Base-by-base conservation (phyloP, 2,797 vertebrate species). In the Oreonectes daqikongensis region DNA sequence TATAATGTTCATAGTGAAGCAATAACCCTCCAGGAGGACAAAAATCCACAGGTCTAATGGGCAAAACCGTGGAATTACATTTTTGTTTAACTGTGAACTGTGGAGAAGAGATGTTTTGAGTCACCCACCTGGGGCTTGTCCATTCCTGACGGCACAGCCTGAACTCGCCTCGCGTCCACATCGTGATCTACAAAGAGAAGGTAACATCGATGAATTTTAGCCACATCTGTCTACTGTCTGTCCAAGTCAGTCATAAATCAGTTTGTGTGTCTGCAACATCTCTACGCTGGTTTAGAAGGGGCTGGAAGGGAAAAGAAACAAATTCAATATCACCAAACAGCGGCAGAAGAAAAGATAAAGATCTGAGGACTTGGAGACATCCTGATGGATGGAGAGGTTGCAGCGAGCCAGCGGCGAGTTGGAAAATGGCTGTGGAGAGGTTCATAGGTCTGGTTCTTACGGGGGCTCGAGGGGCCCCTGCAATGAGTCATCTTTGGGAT, bases 121-220 rank as follows among this genome's bases (percentile, higher is more conserved):
- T 28, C 61, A 90, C 93, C 30, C 92, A 95, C 95, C 94, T 94
- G 94, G 82, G 94, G 94, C 81, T 93, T 95, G 83, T 94, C 94
- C 87, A 95, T 93, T 90, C 92, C 93, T 78, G 93, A 94, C 88
- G 94, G 92, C 85, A 94, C 88, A 83, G 95, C 94, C 85, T 93
- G 92, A 77, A 94, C 87, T 71, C 91, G 93, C 88, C 94, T 95
- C 75, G 90, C 85, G 88, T 95, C 93, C 59, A 90, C 88, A 84
- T 95, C 93, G 61, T 92, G 92, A 82, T 95, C 95, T 95, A 91
- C 48, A 85, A 80, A 87, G 85, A 86, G 87, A 78, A 48, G 57
- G 12, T 57, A 35, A 53, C 10, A 52, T n/a, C 8, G 30, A 48
- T 50, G 9, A 15, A 50, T 68, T 20, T 30, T 0, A 50, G 30